phyloP scores from a whole-genome alignment of 2,888 invertebrate genomes.

The Eucera pruinosa region DNA sequence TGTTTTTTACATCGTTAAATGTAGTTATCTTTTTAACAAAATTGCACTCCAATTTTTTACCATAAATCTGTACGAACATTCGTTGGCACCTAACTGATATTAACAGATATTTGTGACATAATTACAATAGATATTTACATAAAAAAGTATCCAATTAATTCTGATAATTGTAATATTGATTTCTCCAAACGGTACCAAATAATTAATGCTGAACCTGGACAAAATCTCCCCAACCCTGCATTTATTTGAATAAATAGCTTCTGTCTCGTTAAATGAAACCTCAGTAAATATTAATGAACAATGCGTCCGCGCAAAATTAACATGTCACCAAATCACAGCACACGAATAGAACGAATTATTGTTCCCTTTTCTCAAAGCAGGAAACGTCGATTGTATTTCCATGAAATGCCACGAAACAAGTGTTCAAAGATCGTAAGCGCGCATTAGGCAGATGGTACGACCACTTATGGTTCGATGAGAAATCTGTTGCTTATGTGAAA shows the following conservation, averaged over 20 bases:
- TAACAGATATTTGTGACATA: too few species aligned
- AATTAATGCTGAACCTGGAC: too few species aligned
- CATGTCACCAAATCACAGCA: background rate
- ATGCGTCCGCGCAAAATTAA: background rate
- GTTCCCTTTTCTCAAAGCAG: background rate
- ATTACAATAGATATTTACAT: too few species aligned
- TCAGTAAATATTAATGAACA: conserved; percentile 7
- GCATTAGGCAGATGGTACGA: conserved; percentile 39
- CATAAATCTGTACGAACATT: too few species aligned
- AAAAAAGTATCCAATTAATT: too few species aligned
- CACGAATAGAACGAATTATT: too few species aligned
- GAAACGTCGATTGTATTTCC: background rate
- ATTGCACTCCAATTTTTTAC: too few species aligned
- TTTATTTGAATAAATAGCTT: background rate
- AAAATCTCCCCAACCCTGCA: background rate
- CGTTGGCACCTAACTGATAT: too few species aligned
- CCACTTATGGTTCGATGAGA: conserved; percentile 53
- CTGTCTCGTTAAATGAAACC: conserved; percentile 1
- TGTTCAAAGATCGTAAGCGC: background rate
- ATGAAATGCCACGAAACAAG: conserved; percentile 8
- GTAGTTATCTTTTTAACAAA: too few species aligned
- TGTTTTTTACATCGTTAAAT: too few species aligned
- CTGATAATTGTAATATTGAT: background rate
- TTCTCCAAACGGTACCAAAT: too few species aligned
- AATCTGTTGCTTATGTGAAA: conserved; percentile 53